Conservation (phyloP, 2,888 invertebrate species). For the Agapostemon virescens region DNA sequence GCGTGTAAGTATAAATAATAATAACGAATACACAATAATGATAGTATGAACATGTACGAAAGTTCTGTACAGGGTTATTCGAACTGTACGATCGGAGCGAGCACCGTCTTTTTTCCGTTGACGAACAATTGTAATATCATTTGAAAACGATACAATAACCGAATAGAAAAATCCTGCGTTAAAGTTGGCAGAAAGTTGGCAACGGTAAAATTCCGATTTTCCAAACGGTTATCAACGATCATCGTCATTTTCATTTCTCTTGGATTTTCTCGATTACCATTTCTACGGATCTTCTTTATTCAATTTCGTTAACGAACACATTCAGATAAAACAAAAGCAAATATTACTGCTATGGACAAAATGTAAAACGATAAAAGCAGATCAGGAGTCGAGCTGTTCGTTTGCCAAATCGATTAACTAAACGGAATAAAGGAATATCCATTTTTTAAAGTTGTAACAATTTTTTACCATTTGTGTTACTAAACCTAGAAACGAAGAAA, state of each 20-base stretch:
- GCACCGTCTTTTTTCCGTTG: slow-evolving; percentile 2
- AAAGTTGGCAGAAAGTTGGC: neutral
- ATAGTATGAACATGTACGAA: slow-evolving; percentile 37
- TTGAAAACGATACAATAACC: neutral
- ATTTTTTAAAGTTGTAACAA: neutral
- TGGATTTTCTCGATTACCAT: neutral
- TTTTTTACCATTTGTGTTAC: neutral
- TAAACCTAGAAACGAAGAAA: neutral
- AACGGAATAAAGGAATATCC: neutral
- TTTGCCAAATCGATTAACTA: too few relatives aligned
- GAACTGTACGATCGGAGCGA: slow-evolving; percentile 30
- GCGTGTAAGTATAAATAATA: slow-evolving; percentile 55
- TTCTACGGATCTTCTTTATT: neutral
- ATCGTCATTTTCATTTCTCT: neutral
- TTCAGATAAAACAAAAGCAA: neutral
- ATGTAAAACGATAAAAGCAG: neutral
- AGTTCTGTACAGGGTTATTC: slow-evolving; percentile 56
- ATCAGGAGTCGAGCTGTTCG: neutral
- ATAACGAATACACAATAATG: slow-evolving; percentile 46
- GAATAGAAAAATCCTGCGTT: neutral
- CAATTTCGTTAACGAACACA: neutral
- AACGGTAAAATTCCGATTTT: neutral
- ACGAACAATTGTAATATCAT: neutral
- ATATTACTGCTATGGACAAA: neutral
- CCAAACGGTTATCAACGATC: neutral